phyloP scores from a whole-genome alignment of 2,888 invertebrate species.

The Drosophila bunnanda region DNA sequence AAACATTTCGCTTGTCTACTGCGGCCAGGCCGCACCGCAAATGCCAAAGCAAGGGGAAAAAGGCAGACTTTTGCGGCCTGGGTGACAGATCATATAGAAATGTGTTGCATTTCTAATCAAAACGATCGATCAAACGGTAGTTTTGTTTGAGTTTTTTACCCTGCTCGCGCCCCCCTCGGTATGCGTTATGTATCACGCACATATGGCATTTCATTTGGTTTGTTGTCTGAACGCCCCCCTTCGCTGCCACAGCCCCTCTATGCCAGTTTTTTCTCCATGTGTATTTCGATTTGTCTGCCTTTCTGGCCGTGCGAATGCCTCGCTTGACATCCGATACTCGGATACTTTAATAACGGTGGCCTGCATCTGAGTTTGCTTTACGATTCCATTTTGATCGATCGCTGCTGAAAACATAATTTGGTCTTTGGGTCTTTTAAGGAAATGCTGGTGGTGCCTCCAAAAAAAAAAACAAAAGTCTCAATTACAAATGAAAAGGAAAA shows the following conservation, averaged over 20 bases:
- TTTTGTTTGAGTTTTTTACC: constrained; percentile 61
- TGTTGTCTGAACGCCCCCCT: constrained; percentile 35
- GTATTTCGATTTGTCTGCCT: constrained; percentile 34
- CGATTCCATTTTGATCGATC: constrained; percentile 70
- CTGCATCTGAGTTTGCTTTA: constrained; percentile 40
- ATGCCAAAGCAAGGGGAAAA: constrained; percentile 21
- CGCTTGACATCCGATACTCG: constrained; percentile 72
- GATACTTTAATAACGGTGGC: constrained; percentile 45
- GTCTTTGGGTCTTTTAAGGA: constrained; percentile 41
- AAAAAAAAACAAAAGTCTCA: constrained; percentile 55
- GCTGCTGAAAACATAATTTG: constrained; percentile 64
- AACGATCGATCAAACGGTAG: constrained; percentile 84
- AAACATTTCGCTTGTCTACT: constrained; percentile 80
- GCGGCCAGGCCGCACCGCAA: constrained; percentile 39
- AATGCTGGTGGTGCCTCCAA: constrained; percentile 30
- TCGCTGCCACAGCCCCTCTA: too few relatives aligned
- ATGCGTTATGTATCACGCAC: constrained; percentile 40
- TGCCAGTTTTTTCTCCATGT: constrained; percentile 11
- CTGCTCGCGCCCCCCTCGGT: background rate
- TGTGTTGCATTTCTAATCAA: constrained; percentile 84
- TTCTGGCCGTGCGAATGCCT: constrained; percentile 63
- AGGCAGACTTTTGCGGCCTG: constrained; percentile 69
- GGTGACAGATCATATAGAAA: constrained; percentile 83
- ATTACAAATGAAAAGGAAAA: constrained; percentile 54
- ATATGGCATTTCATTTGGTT: constrained; percentile 62